These are phyloP conservation scores for Columba guinea DNA, from an alignment of 2,797 vertebrate species.

Conservation along the genomic window DNA sequence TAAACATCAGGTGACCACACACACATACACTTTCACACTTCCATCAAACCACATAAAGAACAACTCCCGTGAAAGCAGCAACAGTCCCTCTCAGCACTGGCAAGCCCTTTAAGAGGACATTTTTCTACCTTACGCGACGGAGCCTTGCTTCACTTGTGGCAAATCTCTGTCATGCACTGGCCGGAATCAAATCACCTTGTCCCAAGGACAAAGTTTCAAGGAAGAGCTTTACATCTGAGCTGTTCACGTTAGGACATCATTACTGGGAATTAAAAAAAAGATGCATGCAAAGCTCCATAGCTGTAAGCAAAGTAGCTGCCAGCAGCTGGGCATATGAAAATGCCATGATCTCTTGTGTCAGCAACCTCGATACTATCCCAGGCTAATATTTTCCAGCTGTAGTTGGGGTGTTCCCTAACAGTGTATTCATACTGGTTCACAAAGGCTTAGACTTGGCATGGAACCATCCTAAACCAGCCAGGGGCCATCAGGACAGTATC, in stretches of 20 bases:
- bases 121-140: not conserved
- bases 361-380: not conserved
- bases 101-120: not conserved
- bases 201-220: not conserved
- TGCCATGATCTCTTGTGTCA: not conserved
- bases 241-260: not conserved
- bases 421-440: not conserved
- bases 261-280: not conserved
- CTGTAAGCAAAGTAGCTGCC: not conserved
- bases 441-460: not conserved
- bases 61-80: not conserved
- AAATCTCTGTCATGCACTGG: not conserved
- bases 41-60: not conserved
- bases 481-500: not conserved
- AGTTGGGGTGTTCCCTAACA: not conserved
- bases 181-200: not conserved
- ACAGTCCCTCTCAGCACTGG: not conserved
- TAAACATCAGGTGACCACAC: not conserved
- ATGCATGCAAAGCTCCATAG: rapidly evolving
- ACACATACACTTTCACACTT: not conserved
- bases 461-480: not conserved
- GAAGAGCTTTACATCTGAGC: not conserved
- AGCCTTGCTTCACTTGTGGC: not conserved
- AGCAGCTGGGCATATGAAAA: not conserved
- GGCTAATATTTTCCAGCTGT: not conserved